Percentiles rank a stretch among this genome's conserved stretches.
Conservation (phyloP, 2,113 vertebrate species). For the Psophia crepitans region DNA sequence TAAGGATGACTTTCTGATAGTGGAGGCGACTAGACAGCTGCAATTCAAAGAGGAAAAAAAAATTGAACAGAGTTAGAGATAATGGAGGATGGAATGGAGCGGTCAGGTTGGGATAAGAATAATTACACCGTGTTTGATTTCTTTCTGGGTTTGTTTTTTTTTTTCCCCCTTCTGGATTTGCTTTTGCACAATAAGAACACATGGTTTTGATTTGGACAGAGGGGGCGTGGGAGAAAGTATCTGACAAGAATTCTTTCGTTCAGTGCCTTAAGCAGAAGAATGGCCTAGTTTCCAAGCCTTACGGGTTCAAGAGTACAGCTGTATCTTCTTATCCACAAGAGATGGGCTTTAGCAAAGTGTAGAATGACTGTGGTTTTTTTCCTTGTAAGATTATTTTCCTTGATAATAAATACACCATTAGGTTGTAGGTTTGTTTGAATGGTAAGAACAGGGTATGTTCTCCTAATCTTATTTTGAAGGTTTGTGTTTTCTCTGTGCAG, state of each 20-base stretch:
- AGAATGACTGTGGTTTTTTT: neutral
- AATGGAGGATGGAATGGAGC: neutral
- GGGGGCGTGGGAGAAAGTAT: constrained; percentile 58
- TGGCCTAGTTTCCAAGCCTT: constrained; percentile 58
- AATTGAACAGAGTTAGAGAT: neutral
- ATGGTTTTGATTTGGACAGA: constrained; percentile 60
- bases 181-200: constrained; percentile 47
- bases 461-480: neutral
- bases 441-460: neutral
- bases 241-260: constrained; percentile 48
- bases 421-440: neutral
- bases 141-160: neutral
- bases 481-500: neutral
- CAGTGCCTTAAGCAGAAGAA: constrained; percentile 60
- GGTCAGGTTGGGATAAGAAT: neutral
- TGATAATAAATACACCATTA: neutral
- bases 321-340: constrained; percentile 24
- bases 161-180: neutral
- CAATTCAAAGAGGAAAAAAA: neutral
- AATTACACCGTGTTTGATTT: constrained; percentile 8
- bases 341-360: neutral
- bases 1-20: neutral
- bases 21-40: neutral
- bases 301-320: constrained; percentile 51
- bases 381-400: neutral